Evolutionary conservation across 2,888 invertebrate species (phyloP).

Genomic region (Tetragonisca angustula): DNA sequence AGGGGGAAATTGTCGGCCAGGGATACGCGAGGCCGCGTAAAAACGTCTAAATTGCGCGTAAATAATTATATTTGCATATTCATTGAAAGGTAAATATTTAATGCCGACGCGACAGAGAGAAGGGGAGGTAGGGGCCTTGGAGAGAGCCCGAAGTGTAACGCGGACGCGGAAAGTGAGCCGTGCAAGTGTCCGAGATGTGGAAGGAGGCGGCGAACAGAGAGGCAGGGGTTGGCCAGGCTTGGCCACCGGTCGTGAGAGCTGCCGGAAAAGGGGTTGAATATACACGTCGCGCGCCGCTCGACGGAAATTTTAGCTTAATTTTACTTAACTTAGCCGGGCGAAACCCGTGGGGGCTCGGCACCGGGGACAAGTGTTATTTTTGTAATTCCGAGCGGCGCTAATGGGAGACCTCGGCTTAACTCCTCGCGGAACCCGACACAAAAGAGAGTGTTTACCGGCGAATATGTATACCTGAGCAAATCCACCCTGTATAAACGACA

Average conservation of each 20-base stretch:
- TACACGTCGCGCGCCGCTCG: constrained; percentile 68
- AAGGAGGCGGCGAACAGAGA: constrained; percentile 35
- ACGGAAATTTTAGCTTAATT: constrained; percentile 81
- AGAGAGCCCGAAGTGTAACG: constrained; percentile 77
- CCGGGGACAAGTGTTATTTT: constrained; percentile 80
- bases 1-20: constrained; percentile 49
- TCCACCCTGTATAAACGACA: constrained; percentile 63
- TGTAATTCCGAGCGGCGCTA: constrained; percentile 78
- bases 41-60: constrained; percentile 84
- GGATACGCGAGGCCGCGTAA: constrained; percentile 75
- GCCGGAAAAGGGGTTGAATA: constrained; percentile 78
- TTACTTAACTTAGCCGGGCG: constrained; percentile 77
- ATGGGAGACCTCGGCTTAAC: constrained; percentile 75
- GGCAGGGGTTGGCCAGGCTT: constrained; percentile 51
- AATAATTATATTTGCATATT: constrained; percentile 85
- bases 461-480: constrained; percentile 55
- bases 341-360: constrained; percentile 60
- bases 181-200: constrained; percentile 64
- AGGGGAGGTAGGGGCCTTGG: constrained; percentile 49
- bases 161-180: constrained; percentile 74
- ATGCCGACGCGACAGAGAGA: constrained; percentile 72
- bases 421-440: constrained; percentile 66
- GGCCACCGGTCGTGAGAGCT: constrained; percentile 60
- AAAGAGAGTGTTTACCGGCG: constrained; percentile 72
- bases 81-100: constrained; percentile 84